Evolutionary conservation across 1,140 invertebrate species (phyloP).

Genomic region (Euglossa dilemma): DNA sequence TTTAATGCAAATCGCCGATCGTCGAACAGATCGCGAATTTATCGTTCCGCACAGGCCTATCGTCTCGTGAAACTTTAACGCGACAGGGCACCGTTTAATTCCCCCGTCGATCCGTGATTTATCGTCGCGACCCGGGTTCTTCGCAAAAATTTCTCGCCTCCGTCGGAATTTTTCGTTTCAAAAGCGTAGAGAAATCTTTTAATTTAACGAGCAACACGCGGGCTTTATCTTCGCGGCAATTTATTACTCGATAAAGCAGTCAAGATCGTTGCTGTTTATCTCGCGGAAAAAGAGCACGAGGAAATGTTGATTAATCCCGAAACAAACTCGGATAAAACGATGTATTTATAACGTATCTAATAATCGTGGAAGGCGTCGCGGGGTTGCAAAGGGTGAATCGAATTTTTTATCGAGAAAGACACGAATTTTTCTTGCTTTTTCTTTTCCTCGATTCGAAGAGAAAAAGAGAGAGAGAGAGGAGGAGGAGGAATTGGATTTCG

Average conservation of each 20-base stretch:
- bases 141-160: no score
- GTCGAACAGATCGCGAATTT: not conserved
- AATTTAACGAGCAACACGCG: not conserved
- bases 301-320: no score
- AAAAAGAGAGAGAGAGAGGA: no score
- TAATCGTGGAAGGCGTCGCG: no score
- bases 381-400: no score
- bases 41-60: not conserved
- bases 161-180: not conserved
- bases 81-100: not conserved
- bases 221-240: not conserved
- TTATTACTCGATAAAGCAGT: not conserved
- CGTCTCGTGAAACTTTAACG: not conserved
- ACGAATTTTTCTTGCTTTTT: no score
- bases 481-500: no score
- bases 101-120: not conserved
- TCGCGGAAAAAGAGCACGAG: no score
- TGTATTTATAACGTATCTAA: no score
- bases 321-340: no score
- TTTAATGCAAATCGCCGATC: not conserved
- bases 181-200: not conserved
- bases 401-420: no score
- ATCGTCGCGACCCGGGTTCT: not conserved
- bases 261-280: not conserved
- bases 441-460: no score